Conservation (phyloP, 2,113 vertebrate species). For the Irena cyanogastra region DNA sequence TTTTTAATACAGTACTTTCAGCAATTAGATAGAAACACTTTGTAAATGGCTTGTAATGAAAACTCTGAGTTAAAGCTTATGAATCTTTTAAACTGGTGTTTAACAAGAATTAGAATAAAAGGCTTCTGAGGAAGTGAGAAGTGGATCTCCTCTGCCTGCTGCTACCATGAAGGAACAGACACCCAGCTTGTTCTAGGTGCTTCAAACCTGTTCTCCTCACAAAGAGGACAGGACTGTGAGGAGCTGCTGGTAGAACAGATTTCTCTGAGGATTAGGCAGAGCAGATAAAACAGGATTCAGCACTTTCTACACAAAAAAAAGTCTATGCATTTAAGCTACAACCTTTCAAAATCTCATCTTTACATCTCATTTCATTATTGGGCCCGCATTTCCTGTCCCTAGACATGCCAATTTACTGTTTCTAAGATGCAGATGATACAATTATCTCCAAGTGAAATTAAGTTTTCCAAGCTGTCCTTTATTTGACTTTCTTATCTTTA, state of each 20-base stretch:
- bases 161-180: too few species aligned
- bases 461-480: slow-evolving; percentile 12
- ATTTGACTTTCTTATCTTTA: slow-evolving; percentile 42
- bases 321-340: background rate
- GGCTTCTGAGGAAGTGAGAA: background rate
- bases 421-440: background rate
- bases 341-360: background rate
- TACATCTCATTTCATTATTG: background rate
- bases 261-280: background rate
- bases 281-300: background rate
- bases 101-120: background rate
- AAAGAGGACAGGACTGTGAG: background rate
- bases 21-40: background rate
- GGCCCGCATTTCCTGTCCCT: background rate
- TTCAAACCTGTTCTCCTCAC: background rate
- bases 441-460: slow-evolving; percentile 34
- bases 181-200: background rate
- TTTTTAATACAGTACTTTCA: background rate
- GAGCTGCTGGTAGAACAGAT: background rate
- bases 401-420: background rate
- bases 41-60: background rate
- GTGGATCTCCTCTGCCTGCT: background rate
- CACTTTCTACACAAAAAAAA: background rate
- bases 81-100: background rate
- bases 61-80: background rate